Evolutionary conservation across 2,888 invertebrate species (phyloP), one percentile per base, ranked within the genome.

Genomic region (Hofmannophila pseudospretella): DNA sequence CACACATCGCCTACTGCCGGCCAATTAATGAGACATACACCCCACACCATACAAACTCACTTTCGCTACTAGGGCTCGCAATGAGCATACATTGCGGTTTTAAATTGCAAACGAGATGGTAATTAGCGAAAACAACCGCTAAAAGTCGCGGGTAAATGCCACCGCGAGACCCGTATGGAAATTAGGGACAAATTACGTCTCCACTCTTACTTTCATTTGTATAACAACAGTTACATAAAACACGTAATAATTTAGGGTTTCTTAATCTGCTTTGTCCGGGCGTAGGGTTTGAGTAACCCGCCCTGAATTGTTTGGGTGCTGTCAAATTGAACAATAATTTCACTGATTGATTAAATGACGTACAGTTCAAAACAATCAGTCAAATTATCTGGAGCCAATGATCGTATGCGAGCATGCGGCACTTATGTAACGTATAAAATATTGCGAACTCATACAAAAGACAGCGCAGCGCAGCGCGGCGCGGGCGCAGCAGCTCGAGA

Each of bases 21-120:
- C 73, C 78, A 80, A 81, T 79, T 80, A 77, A 63, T 61, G 53
- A 58, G 58, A 64, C 60, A 54, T 65, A 75, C 71, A 70, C 71
- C 70, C 66, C 23, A n/a, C n/a, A n/a, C 55, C 50, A 54, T 63
- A 64, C 64, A 62, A 60, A 58, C 44, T 64, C 60, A 71, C 80
- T 80, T 80, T 82, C 79, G 63, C 77, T 61, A 58, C 53, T 58
- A 60, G 61, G 60, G 53, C 52, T 55, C 51, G 57, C 53, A 58
- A 54, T 57, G 45, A 54, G 56, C 58, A 54, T 51, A 61, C 50
- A 56, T 60, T 56, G 54, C 57, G 67, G 64, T 75, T 84, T 81
- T 77, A 81, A 81, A 81, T 82, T 84, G 81, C 80, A 80, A 84
- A 82, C 81, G 70, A 84, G 79, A 79, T 84, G 82, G 78, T 84